These are phyloP conservation scores for Pantelozetes paolii DNA, from an alignment of 2,888 invertebrate species.

Conservation along the genomic window DNA sequence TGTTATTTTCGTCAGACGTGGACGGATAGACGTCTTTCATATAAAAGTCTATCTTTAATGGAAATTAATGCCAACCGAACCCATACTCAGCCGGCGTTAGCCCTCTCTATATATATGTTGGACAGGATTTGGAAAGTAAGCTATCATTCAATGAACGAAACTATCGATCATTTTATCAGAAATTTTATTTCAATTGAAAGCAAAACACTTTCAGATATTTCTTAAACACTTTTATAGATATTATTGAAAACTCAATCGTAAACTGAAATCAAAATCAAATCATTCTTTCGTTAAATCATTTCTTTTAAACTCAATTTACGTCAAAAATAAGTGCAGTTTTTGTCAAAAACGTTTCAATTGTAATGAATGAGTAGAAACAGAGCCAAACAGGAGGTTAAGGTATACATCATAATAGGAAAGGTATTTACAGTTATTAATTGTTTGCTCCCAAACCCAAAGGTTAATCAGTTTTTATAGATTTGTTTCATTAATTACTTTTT, in stretches of 20 bases:
- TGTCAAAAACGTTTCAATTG: no score
- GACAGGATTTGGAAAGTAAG: slow-evolving; percentile 49
- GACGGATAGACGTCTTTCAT: slow-evolving; percentile 74
- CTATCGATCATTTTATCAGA: slow-evolving; percentile 19
- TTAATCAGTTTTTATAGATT: no score
- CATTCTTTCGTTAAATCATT: background rate
- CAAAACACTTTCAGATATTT: background rate
- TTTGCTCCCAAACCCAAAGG: no score
- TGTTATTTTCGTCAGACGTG: slow-evolving; percentile 82
- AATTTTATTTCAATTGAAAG: background rate
- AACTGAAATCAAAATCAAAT: background rate
- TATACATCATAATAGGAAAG: no score
- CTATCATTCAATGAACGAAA: background rate
- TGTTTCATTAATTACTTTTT: no score
- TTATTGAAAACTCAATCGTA: no score
- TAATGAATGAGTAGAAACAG: no score
- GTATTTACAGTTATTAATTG: no score
- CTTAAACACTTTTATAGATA: no score
- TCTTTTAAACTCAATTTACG: no score
- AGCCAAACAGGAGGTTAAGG: no score
- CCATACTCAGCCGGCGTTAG: slow-evolving; percentile 57
- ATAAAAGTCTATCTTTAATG: slow-evolving; percentile 54
- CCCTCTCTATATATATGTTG: slow-evolving; percentile 83
- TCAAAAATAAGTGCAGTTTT: no score
- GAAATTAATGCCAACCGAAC: slow-evolving; percentile 64